phyloP scores from a whole-genome alignment of 1,140 invertebrate genomes.

The Megalonaias nervosa region DNA sequence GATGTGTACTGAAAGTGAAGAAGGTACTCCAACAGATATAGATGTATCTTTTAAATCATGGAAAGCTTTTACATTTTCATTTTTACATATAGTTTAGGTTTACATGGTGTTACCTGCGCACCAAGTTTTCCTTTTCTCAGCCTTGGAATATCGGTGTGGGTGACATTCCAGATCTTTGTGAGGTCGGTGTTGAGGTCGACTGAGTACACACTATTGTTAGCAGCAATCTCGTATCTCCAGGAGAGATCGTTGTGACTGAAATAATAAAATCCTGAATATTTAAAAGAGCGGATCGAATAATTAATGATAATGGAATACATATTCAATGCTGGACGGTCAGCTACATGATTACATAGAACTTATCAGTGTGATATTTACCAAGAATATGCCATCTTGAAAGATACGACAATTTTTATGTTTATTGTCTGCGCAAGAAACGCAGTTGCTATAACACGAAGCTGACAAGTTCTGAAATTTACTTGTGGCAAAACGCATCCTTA shows the following conservation, averaged over 20 bases:
- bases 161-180: constrained; percentile 73
- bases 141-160: constrained; percentile 91
- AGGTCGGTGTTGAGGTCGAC: constrained; percentile 86
- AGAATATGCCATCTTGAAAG: no score
- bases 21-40: not conserved
- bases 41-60: no score
- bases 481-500: no score
- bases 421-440: no score
- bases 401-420: no score
- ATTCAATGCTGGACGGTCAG: not conserved
- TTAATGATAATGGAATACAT: not conserved
- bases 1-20: not conserved
- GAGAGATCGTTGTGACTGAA: constrained; percentile 90
- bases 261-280: constrained; percentile 3
- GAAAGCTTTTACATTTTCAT: not conserved
- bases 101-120: constrained; percentile 82
- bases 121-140: constrained; percentile 85
- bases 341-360: not conserved
- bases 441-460: no score
- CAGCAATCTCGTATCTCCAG: constrained; percentile 86
- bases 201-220: constrained; percentile 85
- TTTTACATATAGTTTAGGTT: not conserved
- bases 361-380: not conserved
- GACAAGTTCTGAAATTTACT: no score
- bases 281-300: not conserved